These are phyloP conservation scores for Tenthredo distinguenda DNA, from an alignment of 2,888 invertebrate genomes.

Conservation along the genomic window DNA sequence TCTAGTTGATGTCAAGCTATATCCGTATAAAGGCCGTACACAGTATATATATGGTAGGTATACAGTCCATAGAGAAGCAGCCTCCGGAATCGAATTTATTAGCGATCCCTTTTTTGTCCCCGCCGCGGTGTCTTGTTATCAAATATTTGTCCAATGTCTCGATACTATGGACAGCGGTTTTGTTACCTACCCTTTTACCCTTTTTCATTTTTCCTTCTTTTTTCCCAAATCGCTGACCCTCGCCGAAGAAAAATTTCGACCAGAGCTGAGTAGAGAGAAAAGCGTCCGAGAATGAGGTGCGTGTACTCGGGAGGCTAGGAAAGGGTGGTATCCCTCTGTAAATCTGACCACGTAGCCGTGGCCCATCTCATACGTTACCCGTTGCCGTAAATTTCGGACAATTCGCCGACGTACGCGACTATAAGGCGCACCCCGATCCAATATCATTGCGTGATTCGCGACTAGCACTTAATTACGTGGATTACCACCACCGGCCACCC, in stretches of 20 bases:
- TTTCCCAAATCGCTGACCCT: neutral
- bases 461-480: slow-evolving; percentile 34
- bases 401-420: neutral
- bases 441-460: slow-evolving; percentile 41
- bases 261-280: neutral
- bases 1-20: neutral
- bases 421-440: slow-evolving; percentile 13
- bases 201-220: neutral
- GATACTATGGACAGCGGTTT: neutral
- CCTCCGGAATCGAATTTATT: neutral
- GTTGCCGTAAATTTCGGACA: neutral
- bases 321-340: neutral
- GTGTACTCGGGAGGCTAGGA: neutral
- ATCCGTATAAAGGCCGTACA: neutral
- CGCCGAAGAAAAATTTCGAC: neutral
- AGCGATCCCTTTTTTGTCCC: neutral
- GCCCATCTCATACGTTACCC: neutral
- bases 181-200: neutral
- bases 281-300: neutral
- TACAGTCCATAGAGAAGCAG: neutral
- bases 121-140: neutral
- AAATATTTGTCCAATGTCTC: neutral
- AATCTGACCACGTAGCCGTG: neutral
- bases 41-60: neutral
- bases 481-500: slow-evolving; percentile 11